Conservation (phyloP, 2,113 vertebrate species). For the Australoheros scitulus region DNA sequence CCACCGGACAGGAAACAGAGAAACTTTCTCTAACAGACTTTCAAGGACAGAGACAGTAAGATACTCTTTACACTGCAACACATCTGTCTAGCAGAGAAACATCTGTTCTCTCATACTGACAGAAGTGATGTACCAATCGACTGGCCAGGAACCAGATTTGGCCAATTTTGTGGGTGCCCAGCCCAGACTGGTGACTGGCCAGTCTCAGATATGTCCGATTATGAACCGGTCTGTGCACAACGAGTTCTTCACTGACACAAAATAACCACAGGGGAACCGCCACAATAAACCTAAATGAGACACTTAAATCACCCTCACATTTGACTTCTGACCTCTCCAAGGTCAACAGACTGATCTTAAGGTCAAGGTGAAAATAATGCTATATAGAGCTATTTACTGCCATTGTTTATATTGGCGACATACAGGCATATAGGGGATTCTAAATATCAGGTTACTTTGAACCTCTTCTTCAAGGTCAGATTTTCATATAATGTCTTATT, state of each 20-base stretch:
- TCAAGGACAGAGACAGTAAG: neutral
- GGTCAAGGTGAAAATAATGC: no score
- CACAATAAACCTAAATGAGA: neutral
- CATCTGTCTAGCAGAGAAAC: neutral
- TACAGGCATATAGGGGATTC: no score
- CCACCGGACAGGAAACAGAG: neutral
- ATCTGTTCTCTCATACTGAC: neutral
- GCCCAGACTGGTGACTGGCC: neutral
- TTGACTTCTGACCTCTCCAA: no score
- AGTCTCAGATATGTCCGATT: neutral
- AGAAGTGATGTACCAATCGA: accelerated
- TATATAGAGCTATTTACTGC: no score
- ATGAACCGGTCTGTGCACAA: neutral
- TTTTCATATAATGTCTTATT: no score
- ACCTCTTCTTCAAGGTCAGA: no score
- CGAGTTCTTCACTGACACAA: neutral
- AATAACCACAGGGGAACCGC: neutral
- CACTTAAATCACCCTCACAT: neutral
- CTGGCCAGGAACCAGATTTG: accelerated
- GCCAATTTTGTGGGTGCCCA: neutral
- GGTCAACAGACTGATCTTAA: no score
- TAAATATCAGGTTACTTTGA: no score
- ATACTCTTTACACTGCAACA: neutral
- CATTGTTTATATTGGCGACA: no score
- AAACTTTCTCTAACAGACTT: neutral